These are phyloP conservation scores for Brachyrhaphis roseni DNA, from an alignment of 2,797 vertebrate genomes.

Conservation along the genomic window DNA sequence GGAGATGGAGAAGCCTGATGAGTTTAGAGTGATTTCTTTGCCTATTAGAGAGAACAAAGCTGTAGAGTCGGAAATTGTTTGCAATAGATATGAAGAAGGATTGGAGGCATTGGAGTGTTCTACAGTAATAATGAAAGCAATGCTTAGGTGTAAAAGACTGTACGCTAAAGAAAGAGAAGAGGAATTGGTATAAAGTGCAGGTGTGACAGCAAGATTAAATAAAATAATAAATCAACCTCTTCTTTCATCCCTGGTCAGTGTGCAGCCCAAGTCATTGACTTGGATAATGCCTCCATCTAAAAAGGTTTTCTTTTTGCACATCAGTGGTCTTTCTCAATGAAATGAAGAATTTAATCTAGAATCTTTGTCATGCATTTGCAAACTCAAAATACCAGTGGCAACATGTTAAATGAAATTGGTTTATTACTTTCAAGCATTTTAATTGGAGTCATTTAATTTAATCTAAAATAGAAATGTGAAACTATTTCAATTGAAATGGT, in stretches of 20 bases:
- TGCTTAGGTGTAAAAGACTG: constrained; percentile 40
- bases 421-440: constrained; percentile 5
- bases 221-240: constrained; percentile 70
- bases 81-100: constrained; percentile 62
- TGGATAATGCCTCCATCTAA: constrained; percentile 58
- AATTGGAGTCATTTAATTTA: constrained; percentile 6
- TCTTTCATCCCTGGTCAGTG: constrained; percentile 59
- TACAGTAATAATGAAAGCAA: constrained; percentile 59
- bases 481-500: background rate
- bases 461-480: constrained; percentile 5
- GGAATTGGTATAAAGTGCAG: constrained; percentile 44
- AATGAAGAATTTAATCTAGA: constrained; percentile 20
- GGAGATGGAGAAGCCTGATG: constrained; percentile 66
- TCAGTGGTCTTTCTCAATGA: constrained; percentile 36
- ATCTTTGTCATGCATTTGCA: constrained; percentile 21
- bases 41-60: constrained; percentile 64
- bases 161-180: constrained; percentile 34
- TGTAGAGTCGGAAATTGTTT: constrained; percentile 64
- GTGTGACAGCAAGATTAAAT: constrained; percentile 59
- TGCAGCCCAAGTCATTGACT: constrained; percentile 44
- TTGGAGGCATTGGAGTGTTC: constrained; percentile 48
- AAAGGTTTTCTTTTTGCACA: constrained; percentile 51
- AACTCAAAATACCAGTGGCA: constrained; percentile 22
- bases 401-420: constrained; percentile 11
- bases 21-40: constrained; percentile 61